A percentile compares a stretch with the other conserved stretches of the same genome.
These are phyloP conservation scores for Pantherophis guttatus DNA, from an alignment of 2,113 vertebrate species.

Conservation along the genomic window DNA sequence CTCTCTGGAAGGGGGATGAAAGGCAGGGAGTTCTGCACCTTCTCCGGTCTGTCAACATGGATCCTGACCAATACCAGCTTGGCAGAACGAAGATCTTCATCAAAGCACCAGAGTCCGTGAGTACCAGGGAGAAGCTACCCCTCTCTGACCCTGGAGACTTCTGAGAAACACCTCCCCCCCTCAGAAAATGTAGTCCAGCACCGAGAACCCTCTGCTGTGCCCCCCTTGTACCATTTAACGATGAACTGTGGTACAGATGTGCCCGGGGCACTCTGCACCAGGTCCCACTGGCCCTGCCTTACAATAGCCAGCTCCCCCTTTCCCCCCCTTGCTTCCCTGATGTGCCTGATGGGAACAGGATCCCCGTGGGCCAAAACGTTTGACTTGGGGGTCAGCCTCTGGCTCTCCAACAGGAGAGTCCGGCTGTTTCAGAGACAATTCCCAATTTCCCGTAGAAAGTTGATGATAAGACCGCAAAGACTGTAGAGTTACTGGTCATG, in stretches of 20 bases:
- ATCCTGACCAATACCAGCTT: slow-evolving; percentile 93
- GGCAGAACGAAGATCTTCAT: slow-evolving; percentile 92
- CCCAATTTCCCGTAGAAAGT: neutral
- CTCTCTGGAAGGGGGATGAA: slow-evolving; percentile 90
- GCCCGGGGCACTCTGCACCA: neutral
- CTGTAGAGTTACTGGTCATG: neutral
- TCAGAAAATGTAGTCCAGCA: no score
- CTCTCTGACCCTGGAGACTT: neutral
- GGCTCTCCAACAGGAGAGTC: neutral
- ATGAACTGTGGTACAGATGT: neutral
- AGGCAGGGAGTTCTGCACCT: slow-evolving; percentile 92
- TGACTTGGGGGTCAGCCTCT: neutral
- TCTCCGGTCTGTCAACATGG: slow-evolving; percentile 92
- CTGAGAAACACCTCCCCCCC: neutral
- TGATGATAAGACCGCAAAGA: neutral
- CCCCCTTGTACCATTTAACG: neutral
- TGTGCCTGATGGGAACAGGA: neutral
- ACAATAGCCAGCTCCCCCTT: neutral
- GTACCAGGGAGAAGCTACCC: slow-evolving; percentile 34
- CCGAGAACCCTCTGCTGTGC: neutral
- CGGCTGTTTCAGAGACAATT: neutral
- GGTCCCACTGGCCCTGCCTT: neutral
- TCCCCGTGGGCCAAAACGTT: neutral
- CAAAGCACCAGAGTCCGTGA: slow-evolving; percentile 95
- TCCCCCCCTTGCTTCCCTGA: neutral